Evolutionary conservation across 2,113 vertebrate genomes (phyloP), one percentile per base, ranked within the genome.

Genomic region (Tenebrosternarchus preto): DNA sequence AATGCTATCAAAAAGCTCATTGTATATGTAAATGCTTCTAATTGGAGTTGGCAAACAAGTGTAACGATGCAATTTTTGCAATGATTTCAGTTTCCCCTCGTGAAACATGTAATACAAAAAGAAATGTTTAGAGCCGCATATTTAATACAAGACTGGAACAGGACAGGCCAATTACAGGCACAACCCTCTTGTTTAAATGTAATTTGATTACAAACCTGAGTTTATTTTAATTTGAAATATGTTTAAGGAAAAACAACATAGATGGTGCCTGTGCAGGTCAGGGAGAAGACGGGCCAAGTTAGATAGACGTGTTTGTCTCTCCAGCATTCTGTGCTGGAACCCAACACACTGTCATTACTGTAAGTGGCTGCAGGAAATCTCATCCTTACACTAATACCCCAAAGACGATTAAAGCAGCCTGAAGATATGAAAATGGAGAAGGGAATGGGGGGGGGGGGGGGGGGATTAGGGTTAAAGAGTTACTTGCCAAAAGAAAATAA

Each of bases 1-100:
- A 84, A 81, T 17, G 36, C 84, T 83, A 85, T 83, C 82, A 83
- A 53, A 88, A 88, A 90, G 83, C 86, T 86, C 77, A 79, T 79
- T 88, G 78, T 86, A 84, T 90, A 86, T 90, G 88, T 88, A 90
- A 92, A 90, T 86, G 82, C 73, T 77, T 80, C 86, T 87, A 85
- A 85, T 87, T 90, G 87, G 76, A 88, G 80, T 83, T 57, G 73
- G 88, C 77, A 82, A 87, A 83, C 83, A 79, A 88, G 86, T 86
- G 85, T 89, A 88, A 91, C 83, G 78, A 87, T 83, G 71, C 46
- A 56, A 86, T 88, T 88, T 89, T 83, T 81, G 77, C 80, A 88
- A 88, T 88, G 73, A 87, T 86, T 88, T 83, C 57, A 74, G 80
- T 78, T 83, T 87, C 39, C 86, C 85, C 81, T 43, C 1, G 81